phyloP scores from a whole-genome alignment of 2,888 invertebrate species.

The Julus scanicus region DNA sequence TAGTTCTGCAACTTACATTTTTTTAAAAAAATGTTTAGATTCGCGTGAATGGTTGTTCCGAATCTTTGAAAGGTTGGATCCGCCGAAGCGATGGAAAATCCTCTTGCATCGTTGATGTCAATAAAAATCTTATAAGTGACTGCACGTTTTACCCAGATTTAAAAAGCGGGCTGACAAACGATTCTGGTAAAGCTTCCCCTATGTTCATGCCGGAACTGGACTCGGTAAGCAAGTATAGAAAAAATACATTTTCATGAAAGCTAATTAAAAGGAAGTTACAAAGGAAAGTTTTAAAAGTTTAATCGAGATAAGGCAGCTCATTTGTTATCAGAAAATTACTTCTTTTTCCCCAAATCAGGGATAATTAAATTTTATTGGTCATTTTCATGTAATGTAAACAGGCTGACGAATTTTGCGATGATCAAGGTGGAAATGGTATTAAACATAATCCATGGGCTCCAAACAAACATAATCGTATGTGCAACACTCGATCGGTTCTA shows the following conservation, averaged over 20 bases:
- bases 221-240: neutral
- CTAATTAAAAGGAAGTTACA: too few relatives aligned
- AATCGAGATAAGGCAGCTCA: too few relatives aligned
- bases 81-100: conserved; percentile 26
- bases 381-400: neutral
- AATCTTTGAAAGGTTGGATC: conserved; percentile 16
- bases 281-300: too few relatives aligned
- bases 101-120: neutral
- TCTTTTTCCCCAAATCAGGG: too few relatives aligned
- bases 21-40: neutral
- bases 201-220: conserved; percentile 44
- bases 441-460: conserved; percentile 12
- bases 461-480: neutral
- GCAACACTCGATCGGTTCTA: neutral
- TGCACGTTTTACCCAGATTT: conserved; percentile 48
- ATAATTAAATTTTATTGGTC: neutral
- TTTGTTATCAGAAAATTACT: too few relatives aligned
- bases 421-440: neutral
- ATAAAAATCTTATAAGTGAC: conserved; percentile 13
- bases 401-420: neutral
- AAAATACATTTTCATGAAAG: too few relatives aligned
- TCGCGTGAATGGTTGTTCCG: conserved; percentile 4
- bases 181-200: neutral
- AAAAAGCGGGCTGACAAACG: neutral
- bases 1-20: neutral